Percentiles rank a stretch among this genome's conserved stretches.
phyloP scores from a whole-genome alignment of 2,113 vertebrate genomes.

The Dasypus novemcinctus region DNA sequence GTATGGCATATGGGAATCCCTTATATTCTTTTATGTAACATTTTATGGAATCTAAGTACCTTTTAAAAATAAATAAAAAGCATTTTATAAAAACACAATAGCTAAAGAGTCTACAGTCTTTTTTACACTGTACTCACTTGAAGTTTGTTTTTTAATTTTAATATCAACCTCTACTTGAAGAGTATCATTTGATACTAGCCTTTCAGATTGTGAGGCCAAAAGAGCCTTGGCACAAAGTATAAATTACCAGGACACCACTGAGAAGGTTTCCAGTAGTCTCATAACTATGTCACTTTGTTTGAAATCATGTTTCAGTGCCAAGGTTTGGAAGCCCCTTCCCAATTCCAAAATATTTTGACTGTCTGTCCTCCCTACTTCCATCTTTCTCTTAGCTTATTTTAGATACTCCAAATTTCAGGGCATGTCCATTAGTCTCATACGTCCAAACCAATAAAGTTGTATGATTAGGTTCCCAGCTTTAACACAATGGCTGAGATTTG shows the following conservation, averaged over 20 bases:
- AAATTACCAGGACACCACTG: neutral
- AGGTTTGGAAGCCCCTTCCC: neutral
- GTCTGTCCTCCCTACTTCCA: neutral
- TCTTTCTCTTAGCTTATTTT: neutral
- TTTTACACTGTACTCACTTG: neutral
- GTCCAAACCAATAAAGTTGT: constrained; percentile 41
- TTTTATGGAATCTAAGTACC: too few relatives aligned
- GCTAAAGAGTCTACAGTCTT: neutral
- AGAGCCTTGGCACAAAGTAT: neutral
- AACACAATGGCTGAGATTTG: neutral
- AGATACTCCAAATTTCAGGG: neutral
- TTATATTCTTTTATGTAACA: too few relatives aligned
- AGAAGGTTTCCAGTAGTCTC: neutral
- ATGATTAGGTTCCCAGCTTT: constrained; percentile 23
- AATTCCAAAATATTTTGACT: neutral
- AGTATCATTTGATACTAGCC: neutral
- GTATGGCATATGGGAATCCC: too few relatives aligned
- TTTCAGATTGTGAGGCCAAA: neutral
- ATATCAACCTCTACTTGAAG: neutral
- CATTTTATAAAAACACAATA: too few relatives aligned
- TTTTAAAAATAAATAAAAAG: too few relatives aligned
- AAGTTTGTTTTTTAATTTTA: neutral
- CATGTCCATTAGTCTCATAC: neutral
- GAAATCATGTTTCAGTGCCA: neutral
- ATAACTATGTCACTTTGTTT: neutral